Evolutionary conservation across 2,888 invertebrate genomes (phyloP).

Genomic region (Tortrix viridana): DNA sequence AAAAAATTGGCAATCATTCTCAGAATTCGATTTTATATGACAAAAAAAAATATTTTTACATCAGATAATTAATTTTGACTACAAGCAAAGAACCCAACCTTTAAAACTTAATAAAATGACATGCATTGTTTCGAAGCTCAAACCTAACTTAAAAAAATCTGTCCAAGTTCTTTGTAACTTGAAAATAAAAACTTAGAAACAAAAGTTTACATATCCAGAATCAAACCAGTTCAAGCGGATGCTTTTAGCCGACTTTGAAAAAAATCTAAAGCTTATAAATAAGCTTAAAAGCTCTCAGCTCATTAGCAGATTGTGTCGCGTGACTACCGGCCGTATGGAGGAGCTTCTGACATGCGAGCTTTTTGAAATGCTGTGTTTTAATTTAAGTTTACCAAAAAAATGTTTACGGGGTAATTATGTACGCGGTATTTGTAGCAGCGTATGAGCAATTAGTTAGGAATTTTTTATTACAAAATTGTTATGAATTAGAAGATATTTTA

Average conservation of each 20-base stretch:
- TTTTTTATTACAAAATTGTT: too few species aligned
- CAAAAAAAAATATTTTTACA: too few species aligned
- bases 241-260: constrained; percentile 42
- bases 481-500: too few species aligned
- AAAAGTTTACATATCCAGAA: too few species aligned
- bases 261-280: constrained; percentile 50
- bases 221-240: constrained; percentile 31
- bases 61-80: too few species aligned
- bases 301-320: constrained; percentile 71
- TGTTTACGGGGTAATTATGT: not conserved
- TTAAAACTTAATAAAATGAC: too few species aligned
- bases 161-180: not conserved
- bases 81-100: too few species aligned
- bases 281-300: constrained; percentile 55
- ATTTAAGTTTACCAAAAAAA: constrained; percentile 55
- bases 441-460: too few species aligned
- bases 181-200: constrained; percentile 12
- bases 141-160: not conserved
- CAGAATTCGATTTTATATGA: too few species aligned
- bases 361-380: constrained; percentile 56
- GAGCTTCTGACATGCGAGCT: constrained; percentile 60
- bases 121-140: too few species aligned
- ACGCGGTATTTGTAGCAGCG: not conserved
- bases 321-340: constrained; percentile 50
- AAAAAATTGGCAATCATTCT: too few species aligned